Evolutionary conservation across 2,797 vertebrate genomes (phyloP), one percentile per base, ranked within the genome.

Genomic region (Psittacula echo): DNA sequence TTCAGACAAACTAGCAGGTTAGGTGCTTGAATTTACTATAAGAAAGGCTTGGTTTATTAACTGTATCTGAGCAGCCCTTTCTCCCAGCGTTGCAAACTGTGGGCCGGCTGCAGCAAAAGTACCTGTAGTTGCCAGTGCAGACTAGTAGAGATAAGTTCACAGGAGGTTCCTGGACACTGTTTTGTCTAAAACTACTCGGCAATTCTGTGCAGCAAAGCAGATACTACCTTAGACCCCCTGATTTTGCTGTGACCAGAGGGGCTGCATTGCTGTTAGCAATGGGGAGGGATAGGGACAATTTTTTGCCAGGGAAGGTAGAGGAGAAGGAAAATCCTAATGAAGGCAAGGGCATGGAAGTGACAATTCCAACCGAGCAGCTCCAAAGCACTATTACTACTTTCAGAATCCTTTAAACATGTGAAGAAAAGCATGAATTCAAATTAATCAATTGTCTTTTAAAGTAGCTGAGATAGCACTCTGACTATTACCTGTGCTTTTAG

Each of bases 361-460:
- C 51, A 34, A 66, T 83, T 95, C 72, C 85, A 94, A 85, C 74
- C 72, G 87, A 85, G 85, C 72, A 89, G 82, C 70, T 92, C 58
- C 85, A 81, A 87, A 89, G 90, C 45, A 0, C 39, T 92, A 62
- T 89, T 81, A 80, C 61, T 95, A 83, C 85, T 94, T 93, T 94
- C 81, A 94, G 79, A 92, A 90, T 87, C 85, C 90, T 78, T 92
- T 96, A 94, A 96, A 89, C 4, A 0, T 61, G 58, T 86, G 88
- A 96, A 94, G 87, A 87, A 94, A 95, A 97, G 91, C 92, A 90
- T 87, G 77, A 94, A 91, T 96, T 93, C 78, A 97, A 96, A 97
- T 96, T 96, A 96, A 97, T 97, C 82, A 91, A 89, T 77, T 95
- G 97, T 97, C 97, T 96, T 90, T 95, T 91, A 96, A 91, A 96